These are phyloP conservation scores for Parapsyche elsis DNA, from an alignment of 1,140 invertebrate genomes.

Conservation along the genomic window DNA sequence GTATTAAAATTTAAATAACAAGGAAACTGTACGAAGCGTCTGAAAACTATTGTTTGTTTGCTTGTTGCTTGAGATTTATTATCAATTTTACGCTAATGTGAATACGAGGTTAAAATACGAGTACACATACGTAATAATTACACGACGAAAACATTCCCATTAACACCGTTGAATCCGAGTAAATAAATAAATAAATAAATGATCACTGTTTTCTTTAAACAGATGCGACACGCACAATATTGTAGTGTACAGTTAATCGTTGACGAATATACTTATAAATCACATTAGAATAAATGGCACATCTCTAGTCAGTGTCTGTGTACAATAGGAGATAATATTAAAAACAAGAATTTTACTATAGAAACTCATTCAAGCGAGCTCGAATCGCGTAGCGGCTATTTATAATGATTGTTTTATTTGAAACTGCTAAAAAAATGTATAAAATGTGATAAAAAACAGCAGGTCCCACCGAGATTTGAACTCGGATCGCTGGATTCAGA, in stretches of 20 bases:
- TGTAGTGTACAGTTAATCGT: background rate
- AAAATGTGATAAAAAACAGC: conserved; percentile 52
- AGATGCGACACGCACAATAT: too few species aligned
- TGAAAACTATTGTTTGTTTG: background rate
- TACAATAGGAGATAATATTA: too few species aligned
- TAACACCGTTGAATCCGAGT: too few species aligned
- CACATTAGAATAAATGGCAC: background rate
- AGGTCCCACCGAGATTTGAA: conserved; percentile 78
- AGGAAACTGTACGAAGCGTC: background rate
- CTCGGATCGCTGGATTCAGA: conserved; percentile 84
- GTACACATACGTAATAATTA: too few species aligned
- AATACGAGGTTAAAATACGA: background rate
- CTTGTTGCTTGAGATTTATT: background rate
- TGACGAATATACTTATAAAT: background rate
- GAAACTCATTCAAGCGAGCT: conserved; percentile 1
- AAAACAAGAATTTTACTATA: background rate
- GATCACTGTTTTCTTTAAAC: too few species aligned
- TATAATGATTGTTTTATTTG: too few species aligned
- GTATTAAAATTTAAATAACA: background rate
- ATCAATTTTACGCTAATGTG: background rate
- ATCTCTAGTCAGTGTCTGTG: background rate
- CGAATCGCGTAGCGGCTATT: too few species aligned
- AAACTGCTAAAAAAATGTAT: background rate
- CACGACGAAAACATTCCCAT: too few species aligned
- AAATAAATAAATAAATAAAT: background rate